Conservation (phyloP, 2,113 vertebrate species). For the Speoplatyrhinus poulsoni region DNA sequence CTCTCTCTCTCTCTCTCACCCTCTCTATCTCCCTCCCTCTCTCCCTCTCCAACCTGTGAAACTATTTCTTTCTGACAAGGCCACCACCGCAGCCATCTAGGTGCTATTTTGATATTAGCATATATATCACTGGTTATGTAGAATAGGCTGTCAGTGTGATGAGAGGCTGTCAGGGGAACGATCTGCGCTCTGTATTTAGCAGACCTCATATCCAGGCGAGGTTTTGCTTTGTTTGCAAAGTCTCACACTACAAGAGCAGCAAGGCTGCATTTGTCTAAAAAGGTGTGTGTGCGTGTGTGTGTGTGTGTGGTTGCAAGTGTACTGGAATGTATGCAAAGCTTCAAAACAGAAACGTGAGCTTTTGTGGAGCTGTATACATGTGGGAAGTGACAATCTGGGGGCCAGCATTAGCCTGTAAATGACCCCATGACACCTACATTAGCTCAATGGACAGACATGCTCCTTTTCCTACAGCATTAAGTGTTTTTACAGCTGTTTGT, state of each 20-base stretch:
- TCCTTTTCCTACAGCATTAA: too few relatives aligned
- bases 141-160: constrained; percentile 44
- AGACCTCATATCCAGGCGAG: constrained; percentile 8
- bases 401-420: too few relatives aligned
- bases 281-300: background rate
- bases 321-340: background rate
- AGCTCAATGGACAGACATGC: too few relatives aligned
- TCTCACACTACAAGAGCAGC: background rate
- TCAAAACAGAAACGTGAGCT: background rate
- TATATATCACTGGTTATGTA: constrained; percentile 71
- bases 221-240: background rate
- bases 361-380: background rate
- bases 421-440: too few relatives aligned
- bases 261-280: background rate
- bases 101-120: constrained; percentile 68
- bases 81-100: constrained; percentile 30
- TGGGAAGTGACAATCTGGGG: background rate
- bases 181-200: constrained; percentile 31
- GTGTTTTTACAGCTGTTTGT: too few relatives aligned
- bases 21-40: constrained; percentile 16
- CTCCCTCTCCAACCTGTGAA: constrained; percentile 57
- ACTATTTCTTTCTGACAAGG: constrained; percentile 54
- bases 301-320: background rate
- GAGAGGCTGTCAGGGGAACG: constrained; percentile 21
- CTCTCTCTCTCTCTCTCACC: constrained; percentile 16